phyloP scores from a whole-genome alignment of 2,113 vertebrate genomes.

The Caranx ignobilis region DNA sequence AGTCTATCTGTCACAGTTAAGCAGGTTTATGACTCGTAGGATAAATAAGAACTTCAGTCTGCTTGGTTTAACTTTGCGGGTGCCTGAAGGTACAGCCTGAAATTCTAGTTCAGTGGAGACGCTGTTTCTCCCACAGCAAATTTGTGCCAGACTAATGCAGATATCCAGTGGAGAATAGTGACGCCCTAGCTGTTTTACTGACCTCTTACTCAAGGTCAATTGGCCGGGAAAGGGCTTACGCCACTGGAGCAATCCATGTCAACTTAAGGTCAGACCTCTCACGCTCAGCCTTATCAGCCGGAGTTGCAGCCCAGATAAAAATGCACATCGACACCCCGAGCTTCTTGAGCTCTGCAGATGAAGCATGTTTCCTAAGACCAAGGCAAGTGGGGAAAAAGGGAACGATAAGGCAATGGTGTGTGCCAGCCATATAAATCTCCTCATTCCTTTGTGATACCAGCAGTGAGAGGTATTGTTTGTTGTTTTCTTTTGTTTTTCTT shows the following conservation, averaged over 20 bases:
- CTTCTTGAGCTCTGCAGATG: conserved; percentile 1
- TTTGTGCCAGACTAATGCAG: conserved; percentile 30
- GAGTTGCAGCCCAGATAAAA: conserved; percentile 28
- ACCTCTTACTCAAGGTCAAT: conserved; percentile 52
- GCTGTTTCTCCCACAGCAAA: conserved; percentile 10
- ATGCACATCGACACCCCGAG: conserved; percentile 1
- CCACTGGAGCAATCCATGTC: conserved; percentile 24
- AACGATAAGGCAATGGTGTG: neutral
- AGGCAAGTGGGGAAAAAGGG: neutral
- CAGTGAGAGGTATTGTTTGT: conserved; percentile 55
- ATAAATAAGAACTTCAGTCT: conserved; percentile 53
- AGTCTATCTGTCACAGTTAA: conserved; percentile 59
- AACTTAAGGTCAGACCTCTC: conserved; percentile 27
- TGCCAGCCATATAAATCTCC: conserved; percentile 5
- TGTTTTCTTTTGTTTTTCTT: conserved; percentile 9
- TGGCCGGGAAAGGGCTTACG: conserved; percentile 27
- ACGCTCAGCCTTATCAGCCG: conserved; percentile 17
- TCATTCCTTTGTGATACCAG: conserved; percentile 76
- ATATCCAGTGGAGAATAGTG: neutral
- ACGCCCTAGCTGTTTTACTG: conserved; percentile 26
- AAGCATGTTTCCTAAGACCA: conserved; percentile 12
- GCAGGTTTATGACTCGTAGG: conserved; percentile 53
- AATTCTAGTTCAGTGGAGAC: conserved; percentile 23
- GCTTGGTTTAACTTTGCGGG: conserved; percentile 42
- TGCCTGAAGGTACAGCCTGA: conserved; percentile 41